Evolutionary conservation across 1,140 invertebrate species (phyloP).

Genomic region (Panagrolaimus sp.): DNA sequence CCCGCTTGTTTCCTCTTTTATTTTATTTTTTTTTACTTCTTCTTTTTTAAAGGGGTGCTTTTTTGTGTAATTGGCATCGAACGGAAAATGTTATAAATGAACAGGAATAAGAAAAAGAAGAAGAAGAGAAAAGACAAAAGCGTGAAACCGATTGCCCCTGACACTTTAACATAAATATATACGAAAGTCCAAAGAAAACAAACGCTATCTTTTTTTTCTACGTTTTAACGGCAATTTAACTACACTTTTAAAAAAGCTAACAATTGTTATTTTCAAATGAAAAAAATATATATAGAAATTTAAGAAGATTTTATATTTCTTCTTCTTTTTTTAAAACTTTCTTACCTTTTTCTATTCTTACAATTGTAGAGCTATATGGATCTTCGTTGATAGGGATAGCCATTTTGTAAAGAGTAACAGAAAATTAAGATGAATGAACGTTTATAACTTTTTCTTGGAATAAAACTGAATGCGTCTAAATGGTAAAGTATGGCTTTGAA

Average conservation of each 20-base stretch:
- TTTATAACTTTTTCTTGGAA: not conserved
- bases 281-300: not conserved
- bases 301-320: not conserved
- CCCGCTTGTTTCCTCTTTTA: too few relatives aligned
- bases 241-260: not conserved
- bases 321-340: not conserved
- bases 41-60: too few relatives aligned
- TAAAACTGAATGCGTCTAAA: not conserved
- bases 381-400: slow-evolving; percentile 37
- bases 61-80: too few relatives aligned
- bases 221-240: not conserved
- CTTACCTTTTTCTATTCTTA: slow-evolving; percentile 7
- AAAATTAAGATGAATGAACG: not conserved
- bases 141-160: too few relatives aligned
- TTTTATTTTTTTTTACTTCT: too few relatives aligned
- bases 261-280: not conserved
- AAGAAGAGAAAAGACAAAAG: too few relatives aligned
- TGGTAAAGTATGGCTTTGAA: not conserved
- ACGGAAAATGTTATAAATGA: too few relatives aligned
- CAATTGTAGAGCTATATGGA: slow-evolving; percentile 22
- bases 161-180: not conserved
- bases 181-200: not conserved
- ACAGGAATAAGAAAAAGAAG: too few relatives aligned
- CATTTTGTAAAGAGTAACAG: slow-evolving; percentile 11
- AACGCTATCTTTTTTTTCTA: not conserved